These are phyloP conservation scores for Pelvicachromis taeniatus DNA, from an alignment of 2,113 vertebrate genomes.

Conservation along the genomic window DNA sequence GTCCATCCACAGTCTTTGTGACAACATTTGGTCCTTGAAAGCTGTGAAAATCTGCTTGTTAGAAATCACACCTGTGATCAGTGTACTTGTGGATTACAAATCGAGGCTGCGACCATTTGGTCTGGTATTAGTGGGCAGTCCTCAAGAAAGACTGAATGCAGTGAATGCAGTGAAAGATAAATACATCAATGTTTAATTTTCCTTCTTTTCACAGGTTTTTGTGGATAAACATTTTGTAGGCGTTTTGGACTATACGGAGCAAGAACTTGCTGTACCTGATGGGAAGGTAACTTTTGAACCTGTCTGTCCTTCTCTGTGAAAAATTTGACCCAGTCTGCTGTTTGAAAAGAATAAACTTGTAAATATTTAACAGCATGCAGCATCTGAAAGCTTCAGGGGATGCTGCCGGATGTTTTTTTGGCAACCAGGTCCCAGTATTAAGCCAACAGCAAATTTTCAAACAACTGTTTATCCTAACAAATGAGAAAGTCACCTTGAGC, in stretches of 20 bases:
- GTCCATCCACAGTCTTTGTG: not conserved
- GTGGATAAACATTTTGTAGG: conserved; percentile 78
- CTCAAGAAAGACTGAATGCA: not conserved
- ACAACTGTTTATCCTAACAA: conserved; percentile 17
- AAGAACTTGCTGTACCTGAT: conserved; percentile 73
- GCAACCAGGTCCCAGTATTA: not conserved
- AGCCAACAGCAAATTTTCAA: conserved; percentile 16
- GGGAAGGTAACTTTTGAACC: conserved; percentile 67
- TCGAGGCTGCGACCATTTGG: not conserved
- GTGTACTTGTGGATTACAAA: conserved; percentile 1
- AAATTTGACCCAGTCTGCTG: not conserved
- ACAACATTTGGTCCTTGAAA: not conserved
- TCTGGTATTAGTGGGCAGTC: not conserved
- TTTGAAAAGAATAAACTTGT: conserved; percentile 10
- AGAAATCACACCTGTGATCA: not conserved
- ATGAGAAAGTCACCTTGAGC: not conserved
- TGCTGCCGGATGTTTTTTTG: conserved; percentile 6
- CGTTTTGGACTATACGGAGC: conserved; percentile 76
- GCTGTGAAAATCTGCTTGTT: not conserved
- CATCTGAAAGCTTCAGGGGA: conserved; percentile 5
- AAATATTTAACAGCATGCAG: conserved; percentile 27
- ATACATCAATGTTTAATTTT: not conserved
- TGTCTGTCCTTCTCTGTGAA: not conserved
- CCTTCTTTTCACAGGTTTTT: conserved; percentile 74
- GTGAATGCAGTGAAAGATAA: not conserved